Base-by-base conservation (phyloP, 2,797 vertebrate genomes). In the Rousettus madagascariensis region DNA sequence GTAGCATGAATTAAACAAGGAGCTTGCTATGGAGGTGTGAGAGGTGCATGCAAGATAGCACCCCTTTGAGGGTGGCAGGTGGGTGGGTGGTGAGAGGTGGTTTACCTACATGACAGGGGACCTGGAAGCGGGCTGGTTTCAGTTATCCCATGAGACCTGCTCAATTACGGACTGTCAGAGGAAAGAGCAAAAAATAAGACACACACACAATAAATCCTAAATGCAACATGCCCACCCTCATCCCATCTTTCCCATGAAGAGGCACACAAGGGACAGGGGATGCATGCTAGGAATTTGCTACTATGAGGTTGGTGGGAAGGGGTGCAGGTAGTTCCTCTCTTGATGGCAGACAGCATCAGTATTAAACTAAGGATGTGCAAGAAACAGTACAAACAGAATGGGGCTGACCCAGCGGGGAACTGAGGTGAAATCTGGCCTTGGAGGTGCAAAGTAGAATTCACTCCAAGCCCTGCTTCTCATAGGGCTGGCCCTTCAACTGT, bases 121-220 rank as follows among this genome's bases (percentile, higher is more conserved):
- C 98, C 98, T 98, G 99, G 98, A 98, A 98, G 98, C 99, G 97
- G 98, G 98, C 98, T 98, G 98, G 98, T 98, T 99, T 99, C 99
- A 99, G 99, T 99, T 99, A 98, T 99, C 99, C 99, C 99, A 99
- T 98, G 99, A 99, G 98, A 99, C 99, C 99, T 99, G 99, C 99
- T 99, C 99, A 99, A 98, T 99, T 98, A 99, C 99, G 98, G 99
- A 99, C 99, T 99, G 99, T 99, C 97, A 98, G 98, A 98, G 98
- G 98, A 98, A 98, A 98, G 99, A 97, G 99, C 98, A 99, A 96
- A 98, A 98, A 98, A 94, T 97, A 97, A 98, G 97, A 97, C 92
- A 98, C 85, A 97, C 97, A 98, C 97, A 98, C 90, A 97, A 65
- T 98, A 92, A 98, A 98, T 98, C 97, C 98, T 75, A 82, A 86